phyloP scores from a whole-genome alignment of 2,113 vertebrate species.

The Spilogale gracilis region DNA sequence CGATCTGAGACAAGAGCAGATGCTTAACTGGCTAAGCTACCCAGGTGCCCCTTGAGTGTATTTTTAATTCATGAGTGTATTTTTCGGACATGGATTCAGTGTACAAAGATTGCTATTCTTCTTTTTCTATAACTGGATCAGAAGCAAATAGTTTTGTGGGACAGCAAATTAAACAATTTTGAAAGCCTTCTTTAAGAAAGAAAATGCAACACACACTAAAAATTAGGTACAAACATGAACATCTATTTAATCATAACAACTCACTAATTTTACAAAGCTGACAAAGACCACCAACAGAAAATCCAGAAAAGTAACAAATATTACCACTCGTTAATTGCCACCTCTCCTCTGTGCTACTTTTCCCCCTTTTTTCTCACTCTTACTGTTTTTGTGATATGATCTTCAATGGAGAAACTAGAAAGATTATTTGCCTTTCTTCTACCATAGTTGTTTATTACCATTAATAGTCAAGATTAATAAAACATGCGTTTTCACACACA shows the following conservation, averaged over 20 bases:
- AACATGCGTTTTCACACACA: neutral
- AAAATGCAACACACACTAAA: neutral
- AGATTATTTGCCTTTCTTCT: neutral
- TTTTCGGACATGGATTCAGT: neutral
- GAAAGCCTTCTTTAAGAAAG: neutral
- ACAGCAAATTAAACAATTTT: neutral
- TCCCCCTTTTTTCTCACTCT: neutral
- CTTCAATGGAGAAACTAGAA: neutral
- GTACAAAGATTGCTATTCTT: neutral
- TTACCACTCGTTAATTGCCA: neutral
- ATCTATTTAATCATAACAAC: neutral
- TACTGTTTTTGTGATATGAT: neutral
- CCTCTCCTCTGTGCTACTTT: neutral
- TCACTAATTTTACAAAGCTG: conserved; percentile 40
- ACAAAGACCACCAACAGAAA: neutral
- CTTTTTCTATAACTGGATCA: neutral
- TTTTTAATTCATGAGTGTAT: neutral
- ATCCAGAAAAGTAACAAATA: neutral
- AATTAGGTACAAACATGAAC: neutral
- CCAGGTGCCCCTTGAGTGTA: neutral
- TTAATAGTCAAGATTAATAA: neutral
- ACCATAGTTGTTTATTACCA: neutral
- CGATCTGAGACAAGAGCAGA: neutral
- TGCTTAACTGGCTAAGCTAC: neutral
- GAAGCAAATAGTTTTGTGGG: neutral